These are phyloP conservation scores for Augochlorella aurata DNA, from an alignment of 2,888 invertebrate species.

Conservation along the genomic window DNA sequence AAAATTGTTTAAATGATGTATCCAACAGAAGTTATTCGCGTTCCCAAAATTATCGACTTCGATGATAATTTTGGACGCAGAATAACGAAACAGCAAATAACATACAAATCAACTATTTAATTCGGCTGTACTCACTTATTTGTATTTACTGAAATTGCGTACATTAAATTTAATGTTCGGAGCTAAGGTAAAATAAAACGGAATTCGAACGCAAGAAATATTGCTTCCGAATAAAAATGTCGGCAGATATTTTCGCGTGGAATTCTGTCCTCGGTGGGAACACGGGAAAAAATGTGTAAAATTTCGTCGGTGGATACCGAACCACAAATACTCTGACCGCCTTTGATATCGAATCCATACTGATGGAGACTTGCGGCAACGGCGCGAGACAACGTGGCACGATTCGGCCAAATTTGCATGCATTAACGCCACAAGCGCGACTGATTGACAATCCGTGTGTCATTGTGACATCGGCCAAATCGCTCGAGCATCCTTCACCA, in stretches of 20 bases:
- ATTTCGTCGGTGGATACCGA: background rate
- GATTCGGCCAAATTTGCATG: constrained; percentile 79
- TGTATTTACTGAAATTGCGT: too few species aligned
- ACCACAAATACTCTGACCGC: constrained; percentile 34
- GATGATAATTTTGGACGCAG: too few species aligned
- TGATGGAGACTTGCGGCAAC: constrained; percentile 64
- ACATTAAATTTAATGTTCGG: too few species aligned
- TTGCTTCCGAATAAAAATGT: background rate
- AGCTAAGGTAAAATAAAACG: background rate
- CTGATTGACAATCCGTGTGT: constrained; percentile 81
- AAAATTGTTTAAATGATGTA: too few species aligned
- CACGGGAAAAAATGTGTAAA: background rate
- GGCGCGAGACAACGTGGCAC: constrained; percentile 70
- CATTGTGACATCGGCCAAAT: constrained; percentile 81
- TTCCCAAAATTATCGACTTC: too few species aligned
- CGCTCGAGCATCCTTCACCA: constrained; percentile 67
- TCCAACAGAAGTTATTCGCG: too few species aligned
- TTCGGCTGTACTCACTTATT: too few species aligned
- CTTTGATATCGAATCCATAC: constrained; percentile 70
- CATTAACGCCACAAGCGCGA: constrained; percentile 81
- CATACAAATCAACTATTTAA: too few species aligned
- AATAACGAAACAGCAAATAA: too few species aligned
- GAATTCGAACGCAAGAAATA: background rate
- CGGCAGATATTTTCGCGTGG: background rate
- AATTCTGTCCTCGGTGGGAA: background rate